Evolutionary conservation across 2,113 vertebrate genomes (phyloP).

Genomic region (western clawed frog (Xenopus tropicalis)): DNA sequence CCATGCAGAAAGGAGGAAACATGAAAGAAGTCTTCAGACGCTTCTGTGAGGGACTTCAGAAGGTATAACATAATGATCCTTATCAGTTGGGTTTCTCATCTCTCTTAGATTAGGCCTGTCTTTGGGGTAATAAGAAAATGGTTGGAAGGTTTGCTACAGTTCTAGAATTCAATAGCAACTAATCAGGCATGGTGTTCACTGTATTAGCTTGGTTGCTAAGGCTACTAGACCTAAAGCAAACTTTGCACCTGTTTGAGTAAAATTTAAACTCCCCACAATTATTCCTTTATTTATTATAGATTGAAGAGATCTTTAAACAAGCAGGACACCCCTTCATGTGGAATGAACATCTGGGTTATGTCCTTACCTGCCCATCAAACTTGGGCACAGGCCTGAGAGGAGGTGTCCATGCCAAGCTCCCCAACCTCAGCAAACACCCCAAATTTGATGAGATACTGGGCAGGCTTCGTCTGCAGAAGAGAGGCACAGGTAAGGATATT

Average conservation of each 20-base stretch:
- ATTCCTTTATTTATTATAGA: slow-evolving; percentile 58
- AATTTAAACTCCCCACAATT: no score
- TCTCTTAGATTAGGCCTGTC: not conserved
- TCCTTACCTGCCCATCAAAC: slow-evolving; percentile 93
- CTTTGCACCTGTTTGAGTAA: no score
- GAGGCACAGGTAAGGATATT: slow-evolving; percentile 85
- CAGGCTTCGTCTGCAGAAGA: slow-evolving; percentile 91
- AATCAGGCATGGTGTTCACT: no score
- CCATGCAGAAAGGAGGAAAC: slow-evolving; percentile 91
- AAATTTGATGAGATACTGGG: slow-evolving; percentile 89
- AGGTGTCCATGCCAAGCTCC: slow-evolving; percentile 86
- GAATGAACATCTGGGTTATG: slow-evolving; percentile 88
- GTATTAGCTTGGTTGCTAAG: no score
- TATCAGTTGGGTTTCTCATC: no score
- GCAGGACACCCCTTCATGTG: slow-evolving; percentile 91
- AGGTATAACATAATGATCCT: slow-evolving; percentile 58
- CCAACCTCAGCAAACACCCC: slow-evolving; percentile 87
- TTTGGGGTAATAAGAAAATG: no score
- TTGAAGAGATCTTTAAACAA: slow-evolving; percentile 90
- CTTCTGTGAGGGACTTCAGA: slow-evolving; percentile 88
- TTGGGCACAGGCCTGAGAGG: slow-evolving; percentile 90
- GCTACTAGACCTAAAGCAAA: no score
- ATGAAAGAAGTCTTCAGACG: slow-evolving; percentile 96
- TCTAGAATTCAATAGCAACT: no score
- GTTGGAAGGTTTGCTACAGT: no score